Conservation (phyloP, 2,888 invertebrate species). For the Callimorpha dominula region DNA sequence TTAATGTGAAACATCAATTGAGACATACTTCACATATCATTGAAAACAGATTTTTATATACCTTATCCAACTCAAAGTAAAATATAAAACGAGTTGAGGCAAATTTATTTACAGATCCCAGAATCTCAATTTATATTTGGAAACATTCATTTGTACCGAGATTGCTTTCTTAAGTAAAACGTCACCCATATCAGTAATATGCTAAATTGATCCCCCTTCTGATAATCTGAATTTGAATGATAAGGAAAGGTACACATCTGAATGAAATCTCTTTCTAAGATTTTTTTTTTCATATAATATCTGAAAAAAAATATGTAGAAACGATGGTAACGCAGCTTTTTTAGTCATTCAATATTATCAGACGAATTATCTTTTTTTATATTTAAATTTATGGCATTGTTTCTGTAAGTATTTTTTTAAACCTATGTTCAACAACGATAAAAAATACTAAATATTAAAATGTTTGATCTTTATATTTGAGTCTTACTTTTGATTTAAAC, state of each 20-base stretch:
- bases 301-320: too few relatives aligned
- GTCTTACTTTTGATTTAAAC: too few relatives aligned
- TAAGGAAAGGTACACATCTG: not conserved
- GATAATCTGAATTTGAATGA: not conserved
- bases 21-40: not conserved
- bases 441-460: too few relatives aligned
- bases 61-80: not conserved
- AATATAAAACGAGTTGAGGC: not conserved
- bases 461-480: too few relatives aligned
- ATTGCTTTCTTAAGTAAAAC: conserved; percentile 13
- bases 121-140: conserved; percentile 4
- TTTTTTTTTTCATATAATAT: not conserved
- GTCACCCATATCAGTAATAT: conserved; percentile 11
- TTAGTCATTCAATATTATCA: too few relatives aligned
- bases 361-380: too few relatives aligned
- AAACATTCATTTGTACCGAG: conserved; percentile 6
- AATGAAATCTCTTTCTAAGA: not conserved
- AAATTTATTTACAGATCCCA: conserved; percentile 6
- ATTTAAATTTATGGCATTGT: too few relatives aligned
- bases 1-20: too few relatives aligned
- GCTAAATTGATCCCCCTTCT: not conserved
- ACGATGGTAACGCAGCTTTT: too few relatives aligned
- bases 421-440: too few relatives aligned
- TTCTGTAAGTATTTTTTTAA: too few relatives aligned
- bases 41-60: not conserved